phyloP scores from a whole-genome alignment of 1,140 invertebrate species.

The Solenopsis fugax region DNA sequence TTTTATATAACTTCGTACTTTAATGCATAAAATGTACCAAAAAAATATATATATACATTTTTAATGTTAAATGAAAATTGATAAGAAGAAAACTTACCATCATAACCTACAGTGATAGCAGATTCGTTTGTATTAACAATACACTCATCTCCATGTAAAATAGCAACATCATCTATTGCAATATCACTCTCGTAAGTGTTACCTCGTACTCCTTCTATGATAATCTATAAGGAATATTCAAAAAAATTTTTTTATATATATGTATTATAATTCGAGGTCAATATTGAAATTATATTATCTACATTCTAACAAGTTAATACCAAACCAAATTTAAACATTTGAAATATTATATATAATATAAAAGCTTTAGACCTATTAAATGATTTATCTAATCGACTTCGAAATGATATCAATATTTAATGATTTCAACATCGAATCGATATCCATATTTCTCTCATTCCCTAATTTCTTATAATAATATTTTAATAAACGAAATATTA shows the following conservation, averaged over 20 bases:
- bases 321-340: background rate
- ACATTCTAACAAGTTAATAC: background rate
- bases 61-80: too few relatives aligned
- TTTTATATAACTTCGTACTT: too few relatives aligned
- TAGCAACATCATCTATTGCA: slow-evolving; percentile 91
- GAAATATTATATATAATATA: background rate
- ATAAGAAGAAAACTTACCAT: slow-evolving; percentile 72
- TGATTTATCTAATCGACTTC: too few relatives aligned
- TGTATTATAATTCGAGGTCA: background rate
- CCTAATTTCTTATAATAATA: background rate
- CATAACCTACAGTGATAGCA: slow-evolving; percentile 64
- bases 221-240: slow-evolving; percentile 89
- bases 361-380: background rate
- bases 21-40: too few relatives aligned
- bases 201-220: slow-evolving; percentile 91
- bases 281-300: background rate
- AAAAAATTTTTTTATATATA: slow-evolving; percentile 43
- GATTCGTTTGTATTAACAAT: slow-evolving; percentile 66
- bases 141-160: slow-evolving; percentile 87
- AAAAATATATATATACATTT: too few relatives aligned
- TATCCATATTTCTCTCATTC: too few relatives aligned
- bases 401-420: too few relatives aligned
- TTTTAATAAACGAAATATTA: background rate
- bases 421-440: too few relatives aligned
- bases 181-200: slow-evolving; percentile 91